A percentile compares a stretch with the other conserved stretches of the same genome.
Evolutionary conservation across 2,888 invertebrate genomes (phyloP).

Genomic region (Cosmopolites sordidus): DNA sequence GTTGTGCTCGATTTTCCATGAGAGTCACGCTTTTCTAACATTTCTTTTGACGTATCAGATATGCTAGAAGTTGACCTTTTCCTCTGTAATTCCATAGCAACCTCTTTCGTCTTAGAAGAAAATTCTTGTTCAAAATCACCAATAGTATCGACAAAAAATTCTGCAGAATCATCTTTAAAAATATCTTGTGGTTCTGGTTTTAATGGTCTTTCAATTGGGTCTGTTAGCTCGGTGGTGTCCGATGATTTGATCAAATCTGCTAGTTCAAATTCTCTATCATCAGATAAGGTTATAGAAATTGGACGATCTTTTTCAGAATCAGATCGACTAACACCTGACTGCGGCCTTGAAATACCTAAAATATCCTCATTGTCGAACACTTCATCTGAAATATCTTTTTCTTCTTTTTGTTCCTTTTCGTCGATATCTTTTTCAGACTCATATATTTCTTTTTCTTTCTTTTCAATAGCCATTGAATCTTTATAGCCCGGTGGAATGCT

Average conservation of each 20-base stretch:
- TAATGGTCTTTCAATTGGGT: constrained; percentile 53
- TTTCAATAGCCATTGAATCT: constrained; percentile 47
- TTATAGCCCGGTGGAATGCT: constrained; percentile 38
- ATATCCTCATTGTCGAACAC: constrained; percentile 40
- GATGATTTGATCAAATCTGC: constrained; percentile 45
- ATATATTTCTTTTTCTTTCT: constrained; percentile 45
- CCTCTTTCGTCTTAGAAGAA: constrained; percentile 33
- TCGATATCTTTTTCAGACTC: constrained; percentile 46
- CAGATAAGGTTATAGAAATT: constrained; percentile 43
- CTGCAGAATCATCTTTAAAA: constrained; percentile 46
- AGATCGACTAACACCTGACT: constrained; percentile 34
- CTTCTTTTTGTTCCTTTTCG: constrained; percentile 42
- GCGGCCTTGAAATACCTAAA: constrained; percentile 5
- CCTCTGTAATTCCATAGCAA: constrained; percentile 36
- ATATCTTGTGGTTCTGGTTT: constrained; percentile 52
- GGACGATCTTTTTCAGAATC: constrained; percentile 44
- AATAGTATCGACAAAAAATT: constrained; percentile 41
- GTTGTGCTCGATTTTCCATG: constrained; percentile 45
- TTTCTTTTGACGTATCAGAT: constrained; percentile 39
- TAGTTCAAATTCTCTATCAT: constrained; percentile 47
- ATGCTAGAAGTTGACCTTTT: constrained; percentile 43
- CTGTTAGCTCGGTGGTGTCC: constrained; percentile 42
- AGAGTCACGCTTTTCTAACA: constrained; percentile 41
- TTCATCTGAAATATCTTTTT: constrained; percentile 49
- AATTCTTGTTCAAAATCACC: constrained; percentile 48